Evolutionary conservation across 2,113 vertebrate genomes (phyloP), one percentile per base, ranked within the genome.

Genomic region (Amphiprion percula): DNA sequence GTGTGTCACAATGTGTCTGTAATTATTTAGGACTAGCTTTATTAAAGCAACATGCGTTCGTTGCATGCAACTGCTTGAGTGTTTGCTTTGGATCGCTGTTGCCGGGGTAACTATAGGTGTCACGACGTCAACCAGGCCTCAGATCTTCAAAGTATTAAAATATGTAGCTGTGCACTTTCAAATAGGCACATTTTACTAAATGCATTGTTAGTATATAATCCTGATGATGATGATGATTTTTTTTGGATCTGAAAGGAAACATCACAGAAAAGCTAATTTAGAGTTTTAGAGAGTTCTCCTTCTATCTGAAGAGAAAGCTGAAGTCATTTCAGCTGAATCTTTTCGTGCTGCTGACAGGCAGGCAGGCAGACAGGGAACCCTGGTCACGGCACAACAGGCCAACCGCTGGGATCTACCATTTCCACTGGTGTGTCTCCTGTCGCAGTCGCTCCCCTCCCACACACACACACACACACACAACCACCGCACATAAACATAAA

Each of bases 401-500:
- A 52, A 86, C 80, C 67, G 5, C 80, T 77, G 79, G 73, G 83
- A 78, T 91, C 81, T 76, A 78, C 74, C 74, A 78, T 91, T 91
- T 91, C 87, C 80, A 56, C 74, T 87, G 73, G 62, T 28, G 79
- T 71, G 84, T 83, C 85, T 90, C 55, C 79, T 77, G 81, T 83
- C 59, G 46, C 58, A 41, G 79, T 72, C 14, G 39, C 74, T 77
- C 65, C 33, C 64, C 79, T 66, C 61, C 72, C 30, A 67, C 63
- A 61, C 66, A 70, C 49, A 55, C 65, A 46, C 54, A 50, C 33
- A 37, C 65, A 59, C 49, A 74, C 60, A 67, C 59, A 79, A 39
- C 65, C 67, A 68, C 76, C 75, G 67, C 87, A 88, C 86, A 82
- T 83, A 77, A 79, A 87, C 74, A 87, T 81, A 87, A 83, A 88